Base-by-base conservation (phyloP, 2,113 vertebrate genomes). In the Tragelaphus buxtoni region DNA sequence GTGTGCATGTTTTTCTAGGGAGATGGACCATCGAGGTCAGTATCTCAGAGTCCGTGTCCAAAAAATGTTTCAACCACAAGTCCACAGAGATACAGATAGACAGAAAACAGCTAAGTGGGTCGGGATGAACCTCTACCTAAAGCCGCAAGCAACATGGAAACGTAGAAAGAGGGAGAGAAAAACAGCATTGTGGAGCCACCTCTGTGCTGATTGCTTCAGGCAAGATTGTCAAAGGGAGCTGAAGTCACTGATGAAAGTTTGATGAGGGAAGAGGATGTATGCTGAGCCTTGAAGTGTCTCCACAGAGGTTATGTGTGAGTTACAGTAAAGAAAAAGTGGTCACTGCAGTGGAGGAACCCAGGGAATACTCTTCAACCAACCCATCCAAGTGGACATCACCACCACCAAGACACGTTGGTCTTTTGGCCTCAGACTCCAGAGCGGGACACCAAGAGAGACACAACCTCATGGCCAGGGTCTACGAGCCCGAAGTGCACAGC, bases 181-280 rank as follows among this genome's bases (percentile, higher is more conserved):
- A 32, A 18, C 1, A 1, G 6, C 32, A 1, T 14, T 35, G 24
- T 10, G 18, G 4, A 28, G 5, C 6, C 16, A 11, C 9, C 26
- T 1, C 1, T 2, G 4, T 9, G n/a, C 17, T 18, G 8, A 51
- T 0, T 24, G 26, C 28, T 74, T n/a, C 12, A 2, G 7, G 7
- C 22, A 2, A 22, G 18, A 47, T 53, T 20, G 5, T 35, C 53
- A 7, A 24, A 80, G 65, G 17, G 17, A 56, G 28, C 18, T 35
- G 14, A 49, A 49, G 32, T 63, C 13, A 6, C 0, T 9, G 17
- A 28, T n/a, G 58, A 6, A 39, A 45, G 28, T 35, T 22, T 3
- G 1, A 8, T 24, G 51, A 79, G 22, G 32, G 47, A 30, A 79
- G 58, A 55, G 4, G 9, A 14, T 5, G 7, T 5, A 2, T 6